These are phyloP conservation scores for Ectropis crepuscularia DNA, from an alignment of 2,888 invertebrate genomes.

Conservation along the genomic window DNA sequence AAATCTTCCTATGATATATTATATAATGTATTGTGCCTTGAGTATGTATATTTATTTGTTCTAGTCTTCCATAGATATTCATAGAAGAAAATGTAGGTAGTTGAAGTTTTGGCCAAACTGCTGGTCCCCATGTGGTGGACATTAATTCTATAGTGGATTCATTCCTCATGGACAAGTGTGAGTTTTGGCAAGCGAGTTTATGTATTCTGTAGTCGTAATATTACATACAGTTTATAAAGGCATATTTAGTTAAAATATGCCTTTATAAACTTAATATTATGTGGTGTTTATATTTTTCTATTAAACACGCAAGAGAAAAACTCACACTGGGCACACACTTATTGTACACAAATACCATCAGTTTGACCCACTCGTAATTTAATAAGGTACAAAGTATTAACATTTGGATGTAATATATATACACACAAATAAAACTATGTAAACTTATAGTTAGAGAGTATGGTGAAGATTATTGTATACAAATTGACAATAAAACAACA, in stretches of 20 bases:
- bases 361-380: no score
- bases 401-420: background rate
- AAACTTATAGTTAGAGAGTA: background rate
- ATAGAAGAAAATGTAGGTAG: background rate
- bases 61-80: constrained; percentile 20
- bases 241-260: no score
- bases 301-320: no score
- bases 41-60: background rate
- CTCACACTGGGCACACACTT: no score
- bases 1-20: no score
- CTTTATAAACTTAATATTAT: no score
- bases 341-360: no score
- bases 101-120: no score
- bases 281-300: no score
- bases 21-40: no score
- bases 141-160: background rate
- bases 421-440: background rate
- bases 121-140: background rate
- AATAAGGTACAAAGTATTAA: no score
- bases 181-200: background rate
- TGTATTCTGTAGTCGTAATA: background rate
- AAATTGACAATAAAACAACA: constrained; percentile 35
- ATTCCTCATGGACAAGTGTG: no score
- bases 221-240: background rate
- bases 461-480: background rate